These are phyloP conservation scores for Macrotus californicus DNA, from an alignment of 2,113 vertebrate genomes.

Conservation along the genomic window DNA sequence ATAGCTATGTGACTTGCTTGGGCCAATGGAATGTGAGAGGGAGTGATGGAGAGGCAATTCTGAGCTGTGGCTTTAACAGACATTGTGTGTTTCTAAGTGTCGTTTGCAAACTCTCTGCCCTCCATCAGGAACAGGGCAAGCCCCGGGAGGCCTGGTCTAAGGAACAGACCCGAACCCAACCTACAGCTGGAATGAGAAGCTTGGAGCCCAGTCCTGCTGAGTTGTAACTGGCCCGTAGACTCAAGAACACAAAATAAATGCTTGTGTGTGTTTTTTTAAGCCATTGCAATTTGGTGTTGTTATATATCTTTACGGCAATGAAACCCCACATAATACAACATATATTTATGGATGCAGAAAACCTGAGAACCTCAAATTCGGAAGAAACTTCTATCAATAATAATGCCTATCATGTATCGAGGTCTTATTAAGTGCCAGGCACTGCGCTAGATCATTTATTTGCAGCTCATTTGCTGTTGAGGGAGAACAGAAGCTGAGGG, in stretches of 20 bases:
- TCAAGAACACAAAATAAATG: no score
- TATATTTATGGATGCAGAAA: accelerated
- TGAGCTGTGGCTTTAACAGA: not conserved
- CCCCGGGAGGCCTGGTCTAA: not conserved
- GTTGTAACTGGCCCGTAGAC: not conserved
- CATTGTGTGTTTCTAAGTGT: not conserved
- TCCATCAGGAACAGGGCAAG: accelerated
- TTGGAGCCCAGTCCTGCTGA: not conserved
- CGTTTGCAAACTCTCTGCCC: not conserved
- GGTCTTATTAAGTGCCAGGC: not conserved
- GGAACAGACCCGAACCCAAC: not conserved
- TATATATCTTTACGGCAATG: not conserved
- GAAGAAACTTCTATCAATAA: not conserved
- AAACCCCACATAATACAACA: not conserved
- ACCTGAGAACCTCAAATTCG: not conserved
- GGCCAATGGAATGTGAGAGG: accelerated
- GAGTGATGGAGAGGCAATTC: not conserved
- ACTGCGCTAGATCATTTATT: not conserved
- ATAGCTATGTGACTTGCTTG: not conserved
- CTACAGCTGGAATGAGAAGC: not conserved
- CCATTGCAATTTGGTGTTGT: not conserved
- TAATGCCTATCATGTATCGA: not conserved
- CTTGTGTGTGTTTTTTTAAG: not conserved
- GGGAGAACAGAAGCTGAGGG: not conserved
- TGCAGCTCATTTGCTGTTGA: not conserved